These are phyloP conservation scores for Rutilus rutilus DNA, from an alignment of 2,113 vertebrate genomes.

Conservation along the genomic window DNA sequence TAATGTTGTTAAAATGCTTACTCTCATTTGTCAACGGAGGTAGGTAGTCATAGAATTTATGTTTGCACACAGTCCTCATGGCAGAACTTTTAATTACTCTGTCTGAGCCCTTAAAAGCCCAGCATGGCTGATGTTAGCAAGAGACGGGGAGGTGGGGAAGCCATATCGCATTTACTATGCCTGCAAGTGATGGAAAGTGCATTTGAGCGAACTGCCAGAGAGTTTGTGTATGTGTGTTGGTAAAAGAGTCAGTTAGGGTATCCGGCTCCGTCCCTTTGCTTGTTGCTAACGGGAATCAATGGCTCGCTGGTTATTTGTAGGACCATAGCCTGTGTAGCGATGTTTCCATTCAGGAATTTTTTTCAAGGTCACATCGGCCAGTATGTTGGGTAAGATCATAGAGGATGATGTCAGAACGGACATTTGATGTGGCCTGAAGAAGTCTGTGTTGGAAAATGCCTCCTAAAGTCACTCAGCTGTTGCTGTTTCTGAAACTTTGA, in stretches of 20 bases:
- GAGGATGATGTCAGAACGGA: not conserved
- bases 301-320: conserved; percentile 68
- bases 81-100: conserved; percentile 46
- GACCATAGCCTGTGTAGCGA: conserved; percentile 68
- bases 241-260: conserved; percentile 48
- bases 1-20: not conserved
- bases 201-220: conserved; percentile 56
- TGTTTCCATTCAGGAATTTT: conserved; percentile 58
- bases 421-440: conserved; percentile 15
- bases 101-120: conserved; percentile 54
- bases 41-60: not conserved
- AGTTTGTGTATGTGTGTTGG: conserved; percentile 46
- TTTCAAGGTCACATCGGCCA: conserved; percentile 66
- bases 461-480: not conserved
- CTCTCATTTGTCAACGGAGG: not conserved
- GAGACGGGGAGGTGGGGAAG: conserved; percentile 26
- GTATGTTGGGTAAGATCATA: not conserved
- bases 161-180: conserved; percentile 64
- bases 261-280: conserved; percentile 62
- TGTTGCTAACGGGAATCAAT: conserved; percentile 72
- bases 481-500: not conserved
- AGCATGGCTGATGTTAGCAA: not conserved
- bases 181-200: conserved; percentile 71
- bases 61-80: not conserved
- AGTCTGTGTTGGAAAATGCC: not conserved